These are phyloP conservation scores for Tautogolabrus adspersus DNA, from an alignment of 2,113 vertebrate genomes.

Conservation along the genomic window DNA sequence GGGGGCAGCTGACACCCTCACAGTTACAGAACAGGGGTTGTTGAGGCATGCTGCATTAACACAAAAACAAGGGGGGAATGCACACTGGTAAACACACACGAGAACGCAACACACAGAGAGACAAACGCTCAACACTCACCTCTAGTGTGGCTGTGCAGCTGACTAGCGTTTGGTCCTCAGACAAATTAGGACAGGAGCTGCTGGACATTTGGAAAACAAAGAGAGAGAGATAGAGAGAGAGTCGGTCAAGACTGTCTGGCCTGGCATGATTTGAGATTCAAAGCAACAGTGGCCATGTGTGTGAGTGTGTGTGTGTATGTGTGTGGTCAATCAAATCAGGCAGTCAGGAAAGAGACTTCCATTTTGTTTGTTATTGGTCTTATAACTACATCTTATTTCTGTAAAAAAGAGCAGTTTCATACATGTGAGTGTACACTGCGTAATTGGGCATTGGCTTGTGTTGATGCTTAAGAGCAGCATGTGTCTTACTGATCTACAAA, in stretches of 20 bases:
- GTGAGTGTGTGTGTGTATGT: neutral
- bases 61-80: constrained; percentile 1
- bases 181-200: constrained; percentile 43
- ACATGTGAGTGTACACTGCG: neutral
- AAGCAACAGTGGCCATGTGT: constrained; percentile 5
- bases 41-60: constrained; percentile 17
- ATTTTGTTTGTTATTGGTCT: neutral
- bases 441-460: constrained; percentile 3
- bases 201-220: constrained; percentile 25
- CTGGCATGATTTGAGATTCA: constrained; percentile 35
- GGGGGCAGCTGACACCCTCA: constrained; percentile 20
- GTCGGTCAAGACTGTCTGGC: constrained; percentile 8
- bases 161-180: constrained; percentile 35
- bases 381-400: neutral
- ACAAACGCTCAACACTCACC: constrained; percentile 39
- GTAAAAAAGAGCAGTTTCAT: neutral
- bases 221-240: neutral
- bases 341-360: neutral
- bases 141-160: constrained; percentile 41
- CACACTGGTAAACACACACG: constrained; percentile 13
- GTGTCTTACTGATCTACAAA: constrained; percentile 1
- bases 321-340: neutral
- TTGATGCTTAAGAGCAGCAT: neutral
- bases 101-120: neutral
- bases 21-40: constrained; percentile 18